phyloP scores from a whole-genome alignment of 2,888 invertebrate species.

The Crepidodera aurea region DNA sequence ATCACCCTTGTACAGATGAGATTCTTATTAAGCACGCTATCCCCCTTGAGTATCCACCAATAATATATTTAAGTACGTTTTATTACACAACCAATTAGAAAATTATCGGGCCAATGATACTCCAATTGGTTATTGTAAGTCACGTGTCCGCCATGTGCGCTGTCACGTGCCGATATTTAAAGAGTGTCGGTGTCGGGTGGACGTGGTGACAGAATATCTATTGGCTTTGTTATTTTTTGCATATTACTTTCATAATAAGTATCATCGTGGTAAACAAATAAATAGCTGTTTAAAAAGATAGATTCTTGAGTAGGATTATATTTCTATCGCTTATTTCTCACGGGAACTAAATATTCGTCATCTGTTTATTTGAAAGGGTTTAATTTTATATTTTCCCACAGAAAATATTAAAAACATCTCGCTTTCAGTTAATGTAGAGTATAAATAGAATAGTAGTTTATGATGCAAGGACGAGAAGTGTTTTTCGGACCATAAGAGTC shows the following conservation, averaged over 20 bases:
- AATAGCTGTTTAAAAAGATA: background rate
- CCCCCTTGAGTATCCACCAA: too few species aligned
- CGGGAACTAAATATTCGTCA: background rate
- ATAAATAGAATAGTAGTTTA: too few species aligned
- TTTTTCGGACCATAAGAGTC: too few species aligned
- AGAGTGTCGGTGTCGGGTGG: constrained; percentile 1
- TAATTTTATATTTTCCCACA: too few species aligned
- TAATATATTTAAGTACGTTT: too few species aligned
- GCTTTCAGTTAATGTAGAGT: too few species aligned
- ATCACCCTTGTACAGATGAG: too few species aligned
- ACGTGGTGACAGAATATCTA: background rate
- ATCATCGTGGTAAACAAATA: background rate
- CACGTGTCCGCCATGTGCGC: constrained; percentile 20
- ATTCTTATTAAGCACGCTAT: too few species aligned
- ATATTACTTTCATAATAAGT: constrained; percentile 3
- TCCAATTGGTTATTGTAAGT: background rate
- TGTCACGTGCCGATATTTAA: constrained; percentile 23
- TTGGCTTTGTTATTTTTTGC: constrained; percentile 18
- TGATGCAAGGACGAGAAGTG: too few species aligned
- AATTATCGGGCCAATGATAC: constrained; percentile 10
- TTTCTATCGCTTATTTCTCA: constrained; percentile 9
- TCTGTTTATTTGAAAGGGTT: too few species aligned
- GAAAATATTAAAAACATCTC: too few species aligned
- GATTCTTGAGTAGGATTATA: too few species aligned
- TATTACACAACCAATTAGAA: background rate